A percentile compares a stretch with the other conserved stretches of the same genome.
These are phyloP conservation scores for Steromphala cineraria DNA, from an alignment of 2,888 invertebrate genomes.

Conservation along the genomic window DNA sequence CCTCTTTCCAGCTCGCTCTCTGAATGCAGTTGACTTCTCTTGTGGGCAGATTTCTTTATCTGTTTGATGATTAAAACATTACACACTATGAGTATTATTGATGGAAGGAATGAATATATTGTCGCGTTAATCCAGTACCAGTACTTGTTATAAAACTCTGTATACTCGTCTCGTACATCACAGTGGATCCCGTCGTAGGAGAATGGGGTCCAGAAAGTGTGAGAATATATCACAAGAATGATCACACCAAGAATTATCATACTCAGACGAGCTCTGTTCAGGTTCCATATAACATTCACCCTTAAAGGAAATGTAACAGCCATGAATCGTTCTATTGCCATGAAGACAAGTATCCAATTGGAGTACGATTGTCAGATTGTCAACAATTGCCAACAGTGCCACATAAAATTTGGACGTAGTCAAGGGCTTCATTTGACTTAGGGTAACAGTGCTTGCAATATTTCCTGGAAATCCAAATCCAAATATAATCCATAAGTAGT, in stretches of 20 bases:
- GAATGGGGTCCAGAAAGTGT: conserved; percentile 8
- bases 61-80: conserved; percentile 38
- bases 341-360: conserved; percentile 24
- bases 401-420: conserved; percentile 17
- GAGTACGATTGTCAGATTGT: conserved; percentile 19
- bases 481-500: conserved; percentile 26
- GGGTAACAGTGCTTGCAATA: conserved; percentile 18
- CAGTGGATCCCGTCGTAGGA: not conserved
- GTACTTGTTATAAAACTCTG: conserved; percentile 17
- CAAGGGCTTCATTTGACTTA: conserved; percentile 21
- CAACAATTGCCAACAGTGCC: conserved; percentile 21
- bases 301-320: conserved; percentile 17
- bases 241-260: conserved; percentile 10
- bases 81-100: conserved; percentile 35
- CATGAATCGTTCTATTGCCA: conserved; percentile 25
- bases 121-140: conserved; percentile 35
- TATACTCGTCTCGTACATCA: conserved; percentile 10
- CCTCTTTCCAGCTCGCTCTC: not conserved
- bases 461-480: conserved; percentile 21
- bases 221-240: conserved; percentile 4
- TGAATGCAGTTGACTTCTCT: not conserved
- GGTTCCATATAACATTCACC: not conserved
- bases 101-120: conserved; percentile 39
- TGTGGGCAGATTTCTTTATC: conserved; percentile 31
- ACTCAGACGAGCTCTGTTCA: conserved; percentile 2